Evolutionary conservation across 2,113 vertebrate genomes (phyloP), one percentile per base, ranked within the genome.

Genomic region (Leptosomus discolor): DNA sequence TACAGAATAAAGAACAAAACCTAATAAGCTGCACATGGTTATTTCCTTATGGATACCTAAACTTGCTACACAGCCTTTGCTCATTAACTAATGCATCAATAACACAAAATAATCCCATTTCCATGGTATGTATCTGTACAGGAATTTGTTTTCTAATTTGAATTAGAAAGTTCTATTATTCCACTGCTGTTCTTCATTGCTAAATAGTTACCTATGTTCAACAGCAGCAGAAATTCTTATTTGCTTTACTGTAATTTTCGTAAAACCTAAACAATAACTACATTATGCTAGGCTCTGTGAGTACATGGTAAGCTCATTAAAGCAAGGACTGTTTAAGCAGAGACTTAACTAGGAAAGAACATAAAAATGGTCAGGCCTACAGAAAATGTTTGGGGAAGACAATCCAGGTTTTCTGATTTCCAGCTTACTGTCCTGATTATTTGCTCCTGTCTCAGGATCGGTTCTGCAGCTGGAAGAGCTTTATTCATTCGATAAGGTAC

Each of bases 261-360:
- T 50, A 76, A 91, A 68, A 61, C 15, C 51, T 76, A 65, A 85
- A 39, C 15, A 92, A 2, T 43, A 77, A 57, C 34, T 61, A 36
- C 1, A 1, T 48, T 81, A 15, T 5, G 6, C 17, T 41, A 71
- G 41, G 37, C 15, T 53, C 7, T 37, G 3, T 0, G 1, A 58
- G 8, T 20, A 57, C 21, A 24, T 4, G 8, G 9, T 16, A 75
- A 56, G 0, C 43, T 61, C 1, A 2, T 61, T 78, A 79, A 64
- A 94, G 68, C 34, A 85, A 75, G 14, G 57, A 57, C 8, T 57
- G 11, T 34, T n/a, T 73, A 69, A 85, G n/a, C 41, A 68, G 24
- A 84, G 29, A 70, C 3, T 67, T 5, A 5, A 2, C 56, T 51
- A 65, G 19, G 15, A 82, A 90, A 71, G 20, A 68, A 54, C 15